A percentile compares a stretch with the other conserved stretches of the same genome.
Evolutionary conservation across 2,113 vertebrate genomes (phyloP).

Genomic region (Hyperopisus bebe): DNA sequence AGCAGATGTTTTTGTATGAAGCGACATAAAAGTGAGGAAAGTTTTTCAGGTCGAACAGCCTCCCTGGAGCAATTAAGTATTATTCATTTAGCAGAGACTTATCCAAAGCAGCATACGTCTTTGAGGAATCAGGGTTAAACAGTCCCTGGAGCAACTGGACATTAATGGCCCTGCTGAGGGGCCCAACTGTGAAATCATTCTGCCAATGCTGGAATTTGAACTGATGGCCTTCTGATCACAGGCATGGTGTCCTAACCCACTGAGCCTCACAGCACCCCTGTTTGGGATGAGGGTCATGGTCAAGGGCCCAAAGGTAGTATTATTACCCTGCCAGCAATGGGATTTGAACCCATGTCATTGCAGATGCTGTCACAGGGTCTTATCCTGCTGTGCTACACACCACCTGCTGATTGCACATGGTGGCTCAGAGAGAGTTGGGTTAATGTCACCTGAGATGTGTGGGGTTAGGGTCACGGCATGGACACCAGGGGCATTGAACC

Average conservation of each 20-base stretch:
- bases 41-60: background rate
- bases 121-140: background rate
- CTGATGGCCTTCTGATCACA: background rate
- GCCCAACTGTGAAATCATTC: background rate
- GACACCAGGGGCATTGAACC: background rate
- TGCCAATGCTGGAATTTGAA: background rate
- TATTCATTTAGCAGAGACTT: background rate
- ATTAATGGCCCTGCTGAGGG: background rate
- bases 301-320: background rate
- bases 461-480: background rate
- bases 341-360: background rate
- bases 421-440: background rate
- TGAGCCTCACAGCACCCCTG: background rate
- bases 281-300: background rate
- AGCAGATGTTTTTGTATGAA: background rate
- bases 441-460: background rate
- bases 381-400: background rate
- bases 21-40: background rate
- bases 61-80: background rate
- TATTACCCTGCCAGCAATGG: background rate
- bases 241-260: background rate
- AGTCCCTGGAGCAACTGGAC: background rate
- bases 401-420: background rate
- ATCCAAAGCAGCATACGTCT: background rate
- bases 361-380: background rate